Evolutionary conservation across 2,888 invertebrate genomes (phyloP).

Genomic region (Agrotis exclamationis): DNA sequence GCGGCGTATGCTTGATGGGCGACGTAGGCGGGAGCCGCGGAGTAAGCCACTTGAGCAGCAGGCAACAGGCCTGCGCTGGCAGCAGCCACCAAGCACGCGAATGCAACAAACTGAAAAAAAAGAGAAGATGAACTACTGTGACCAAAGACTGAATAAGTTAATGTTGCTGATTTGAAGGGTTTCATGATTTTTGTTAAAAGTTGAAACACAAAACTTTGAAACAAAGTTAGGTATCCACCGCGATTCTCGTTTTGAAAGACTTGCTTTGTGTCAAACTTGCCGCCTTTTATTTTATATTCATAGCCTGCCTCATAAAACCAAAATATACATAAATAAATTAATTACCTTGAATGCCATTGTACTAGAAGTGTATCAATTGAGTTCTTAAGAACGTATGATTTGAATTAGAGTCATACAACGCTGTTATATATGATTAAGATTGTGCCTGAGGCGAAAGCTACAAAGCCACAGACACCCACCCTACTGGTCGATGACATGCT

Average conservation of each 20-base stretch:
- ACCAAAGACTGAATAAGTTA: background rate
- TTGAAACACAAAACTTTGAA: background rate
- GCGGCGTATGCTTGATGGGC: constrained; percentile 1
- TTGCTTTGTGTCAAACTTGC: background rate
- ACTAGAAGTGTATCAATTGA: constrained; percentile 57
- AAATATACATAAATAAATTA: background rate
- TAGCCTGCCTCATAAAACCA: too few relatives aligned
- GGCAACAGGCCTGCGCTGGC: constrained; percentile 67
- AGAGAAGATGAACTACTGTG: constrained; percentile 5
- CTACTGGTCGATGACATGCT: constrained; percentile 64
- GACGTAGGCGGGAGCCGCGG: constrained; percentile 46
- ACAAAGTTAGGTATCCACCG: background rate
- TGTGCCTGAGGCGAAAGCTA: constrained; percentile 61
- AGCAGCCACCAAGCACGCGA: constrained; percentile 72
- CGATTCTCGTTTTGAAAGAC: too few relatives aligned
- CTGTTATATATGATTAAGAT: constrained; percentile 66
- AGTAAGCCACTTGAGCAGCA: constrained; percentile 36
- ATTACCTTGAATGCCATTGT: constrained; percentile 73
- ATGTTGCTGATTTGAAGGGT: background rate
- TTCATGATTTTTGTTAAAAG: background rate
- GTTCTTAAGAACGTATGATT: constrained; percentile 61
- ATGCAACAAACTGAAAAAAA: constrained; percentile 67
- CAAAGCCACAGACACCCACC: constrained; percentile 38
- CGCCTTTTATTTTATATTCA: background rate
- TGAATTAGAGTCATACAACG: constrained; percentile 39